These are phyloP conservation scores for Odontocolon sp. DNA, from an alignment of 2,888 invertebrate species.

Conservation along the genomic window DNA sequence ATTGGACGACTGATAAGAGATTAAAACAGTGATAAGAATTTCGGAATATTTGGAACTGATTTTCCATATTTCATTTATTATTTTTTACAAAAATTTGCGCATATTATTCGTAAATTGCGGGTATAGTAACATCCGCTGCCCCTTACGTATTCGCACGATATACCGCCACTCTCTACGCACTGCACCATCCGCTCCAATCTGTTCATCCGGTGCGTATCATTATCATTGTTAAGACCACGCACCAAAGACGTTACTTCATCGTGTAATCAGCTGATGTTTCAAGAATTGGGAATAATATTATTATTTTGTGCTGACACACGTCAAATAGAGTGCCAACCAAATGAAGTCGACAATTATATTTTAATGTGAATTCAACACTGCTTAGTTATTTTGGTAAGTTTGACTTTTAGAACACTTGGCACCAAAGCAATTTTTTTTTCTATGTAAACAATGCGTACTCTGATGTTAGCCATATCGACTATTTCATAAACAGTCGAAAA, in stretches of 20 bases:
- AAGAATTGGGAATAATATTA: conserved; percentile 51
- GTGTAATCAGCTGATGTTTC: conserved; percentile 50
- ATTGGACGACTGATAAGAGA: too few species aligned
- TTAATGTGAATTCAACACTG: conserved; percentile 37
- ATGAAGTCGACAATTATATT: background rate
- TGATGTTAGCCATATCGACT: background rate
- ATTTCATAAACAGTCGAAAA: background rate
- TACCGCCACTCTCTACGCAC: too few species aligned
- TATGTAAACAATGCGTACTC: conserved; percentile 37
- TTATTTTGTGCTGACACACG: conserved; percentile 58
- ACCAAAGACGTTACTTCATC: conserved; percentile 21
- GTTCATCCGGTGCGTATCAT: background rate
- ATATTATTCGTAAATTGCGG: too few species aligned
- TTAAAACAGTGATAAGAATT: too few species aligned
- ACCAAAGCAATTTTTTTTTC: conserved; percentile 7
- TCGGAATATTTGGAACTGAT: too few species aligned
- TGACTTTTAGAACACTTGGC: background rate
- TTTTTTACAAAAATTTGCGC: too few species aligned
- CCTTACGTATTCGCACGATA: too few species aligned
- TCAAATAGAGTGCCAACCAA: conserved; percentile 9
- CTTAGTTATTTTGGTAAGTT: conserved; percentile 10
- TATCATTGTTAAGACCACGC: background rate
- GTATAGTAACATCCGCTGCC: too few species aligned
- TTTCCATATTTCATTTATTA: too few species aligned
- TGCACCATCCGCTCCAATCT: too few species aligned